Base-by-base conservation (phyloP, 1,140 invertebrate species). In the Dendrolimus kikuchii region DNA sequence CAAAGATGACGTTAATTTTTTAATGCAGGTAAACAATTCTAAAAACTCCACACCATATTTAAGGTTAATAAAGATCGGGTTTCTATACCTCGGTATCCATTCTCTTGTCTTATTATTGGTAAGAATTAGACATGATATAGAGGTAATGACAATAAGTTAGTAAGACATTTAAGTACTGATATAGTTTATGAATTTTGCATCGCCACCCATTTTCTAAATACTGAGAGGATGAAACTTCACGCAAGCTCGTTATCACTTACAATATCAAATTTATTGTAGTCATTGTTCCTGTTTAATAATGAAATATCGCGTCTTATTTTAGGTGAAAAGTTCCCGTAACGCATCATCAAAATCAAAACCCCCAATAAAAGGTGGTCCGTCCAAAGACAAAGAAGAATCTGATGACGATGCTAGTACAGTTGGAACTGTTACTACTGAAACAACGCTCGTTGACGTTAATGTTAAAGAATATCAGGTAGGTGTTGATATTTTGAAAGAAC, bases 1-100 rank as follows among this genome's bases (percentile, higher is more conserved):
- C 9, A 89, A 88, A 60, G 84, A 90, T 9, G 90, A 91, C 63
- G 89, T 91, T 7, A 90, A 89, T 60, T 91, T 91, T 65, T 84
- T 91, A 51, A 88, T 91, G 62, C 89, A 90, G 86, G 90, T 90
- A 66, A 60, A 6, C 41, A 49, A n/a, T 40, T 7, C 40, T 7
- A 40, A 10, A 36, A 36, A 47, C n/a, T 37, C 5, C 46, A 37
- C 8, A n/a, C 45, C 10, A 47, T 36, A 1, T 48, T 36, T 38
- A n/a, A 48, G 36, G 8, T 48, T 36, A 36, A 23, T 23, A 23
- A 23, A 23, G 23, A 3, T 23, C 23, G 23, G 23, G 23, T 23
- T 23, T 23, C 3, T 23, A 3, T 3, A 23, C 23, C 23, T 23
- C 23, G 3, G 23, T 23, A 23, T 23, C 23, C 23, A 23, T 23